Percentiles rank a stretch among this genome's conserved stretches.
Evolutionary conservation across 2,113 vertebrate genomes (phyloP).

Genomic region (Bubo bubo): DNA sequence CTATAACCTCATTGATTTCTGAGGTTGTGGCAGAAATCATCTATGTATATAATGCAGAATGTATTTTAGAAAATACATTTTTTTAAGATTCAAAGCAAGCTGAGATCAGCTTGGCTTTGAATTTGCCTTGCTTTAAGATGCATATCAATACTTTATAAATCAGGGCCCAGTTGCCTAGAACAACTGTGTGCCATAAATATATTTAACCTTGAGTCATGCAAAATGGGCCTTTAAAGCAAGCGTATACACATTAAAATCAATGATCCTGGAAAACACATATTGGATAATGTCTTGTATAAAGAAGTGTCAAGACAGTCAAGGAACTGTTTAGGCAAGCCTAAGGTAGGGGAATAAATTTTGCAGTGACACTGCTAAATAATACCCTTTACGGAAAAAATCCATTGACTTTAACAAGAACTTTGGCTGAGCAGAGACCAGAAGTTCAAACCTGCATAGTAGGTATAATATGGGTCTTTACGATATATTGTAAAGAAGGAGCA

Average conservation of each 20-base stretch:
- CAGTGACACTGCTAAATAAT: not conserved
- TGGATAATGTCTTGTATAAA: slow-evolving; percentile 16
- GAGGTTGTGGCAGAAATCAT: not conserved
- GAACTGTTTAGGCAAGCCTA: not conserved
- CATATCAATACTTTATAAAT: slow-evolving; percentile 35
- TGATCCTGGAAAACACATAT: not conserved
- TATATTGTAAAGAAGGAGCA: not conserved
- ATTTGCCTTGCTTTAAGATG: not conserved
- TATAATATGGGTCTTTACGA: not conserved
- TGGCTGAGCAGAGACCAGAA: not conserved
- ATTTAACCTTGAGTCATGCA: slow-evolving; percentile 53
- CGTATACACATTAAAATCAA: not conserved
- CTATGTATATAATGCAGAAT: not conserved
- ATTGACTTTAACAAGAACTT: not conserved
- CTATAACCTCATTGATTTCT: not conserved
- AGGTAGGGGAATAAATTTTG: slow-evolving; percentile 17
- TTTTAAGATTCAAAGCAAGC: not conserved
- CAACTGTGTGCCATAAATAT: not conserved
- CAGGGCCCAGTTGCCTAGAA: not conserved
- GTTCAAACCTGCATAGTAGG: not conserved
- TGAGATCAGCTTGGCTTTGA: not conserved
- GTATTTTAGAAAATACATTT: not conserved
- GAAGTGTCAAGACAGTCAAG: slow-evolving; percentile 10
- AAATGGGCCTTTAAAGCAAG: slow-evolving; percentile 28
- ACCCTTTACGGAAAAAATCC: not conserved